Evolutionary conservation across 2,797 vertebrate genomes (phyloP).

Genomic region (Cryptoblepharus egeriae): DNA sequence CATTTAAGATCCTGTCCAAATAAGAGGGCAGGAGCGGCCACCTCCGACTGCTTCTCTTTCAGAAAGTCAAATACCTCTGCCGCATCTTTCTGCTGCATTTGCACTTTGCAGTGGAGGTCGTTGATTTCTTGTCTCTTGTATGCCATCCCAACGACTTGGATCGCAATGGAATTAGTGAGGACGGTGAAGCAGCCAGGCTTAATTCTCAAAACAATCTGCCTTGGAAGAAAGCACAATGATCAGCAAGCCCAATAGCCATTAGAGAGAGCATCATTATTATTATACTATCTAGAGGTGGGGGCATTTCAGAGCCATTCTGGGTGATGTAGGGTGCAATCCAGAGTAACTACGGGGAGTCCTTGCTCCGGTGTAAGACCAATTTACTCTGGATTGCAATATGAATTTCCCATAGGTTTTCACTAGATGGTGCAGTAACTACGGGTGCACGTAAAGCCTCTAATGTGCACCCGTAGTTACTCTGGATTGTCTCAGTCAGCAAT

Average conservation of each 20-base stretch:
- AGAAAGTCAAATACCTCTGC: neutral
- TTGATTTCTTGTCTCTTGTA: constrained; percentile 11
- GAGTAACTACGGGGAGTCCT: too few species aligned
- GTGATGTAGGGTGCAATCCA: too few species aligned
- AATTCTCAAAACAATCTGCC: constrained; percentile 28
- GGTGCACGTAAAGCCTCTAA: too few species aligned
- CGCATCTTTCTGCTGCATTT: neutral
- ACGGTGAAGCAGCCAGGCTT: constrained; percentile 9
- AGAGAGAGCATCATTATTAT: too few species aligned
- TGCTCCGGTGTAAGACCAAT: too few species aligned
- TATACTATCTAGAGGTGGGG: too few species aligned
- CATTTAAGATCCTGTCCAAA: constrained; percentile 39
- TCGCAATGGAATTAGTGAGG: constrained; percentile 38
- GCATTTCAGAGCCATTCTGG: too few species aligned
- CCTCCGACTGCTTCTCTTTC: neutral
- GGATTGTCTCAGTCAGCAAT: too few species aligned
- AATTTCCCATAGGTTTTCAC: too few species aligned
- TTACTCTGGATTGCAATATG: too few species aligned
- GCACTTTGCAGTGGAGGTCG: constrained; percentile 18
- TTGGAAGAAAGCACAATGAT: constrained; percentile 3
- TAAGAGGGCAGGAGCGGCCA: neutral
- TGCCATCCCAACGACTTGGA: constrained; percentile 9
- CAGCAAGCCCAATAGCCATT: neutral
- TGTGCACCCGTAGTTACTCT: too few species aligned
- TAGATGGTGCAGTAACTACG: too few species aligned